phyloP scores from a whole-genome alignment of 1,140 invertebrate genomes.

The Heliconius congener region DNA sequence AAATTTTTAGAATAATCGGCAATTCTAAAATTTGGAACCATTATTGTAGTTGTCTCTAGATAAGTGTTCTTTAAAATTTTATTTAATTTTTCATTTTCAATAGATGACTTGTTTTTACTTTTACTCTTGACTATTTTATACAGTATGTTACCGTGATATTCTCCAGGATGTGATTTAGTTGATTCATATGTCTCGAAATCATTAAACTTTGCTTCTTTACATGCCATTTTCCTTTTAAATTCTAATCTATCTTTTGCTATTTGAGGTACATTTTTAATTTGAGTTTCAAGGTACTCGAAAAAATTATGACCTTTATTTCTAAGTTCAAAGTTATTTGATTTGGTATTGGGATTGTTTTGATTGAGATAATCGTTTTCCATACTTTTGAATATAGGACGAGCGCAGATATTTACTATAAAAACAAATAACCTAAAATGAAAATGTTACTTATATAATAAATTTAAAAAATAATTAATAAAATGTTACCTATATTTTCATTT shows the following conservation, averaged over 20 bases:
- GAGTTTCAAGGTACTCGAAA: background rate
- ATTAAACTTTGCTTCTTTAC: constrained; percentile 31
- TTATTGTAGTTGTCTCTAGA: background rate
- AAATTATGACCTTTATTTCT: background rate
- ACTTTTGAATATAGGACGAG: constrained; percentile 71
- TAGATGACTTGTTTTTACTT: background rate
- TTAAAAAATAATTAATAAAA: too few species aligned
- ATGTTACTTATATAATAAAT: too few species aligned
- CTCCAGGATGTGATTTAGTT: background rate
- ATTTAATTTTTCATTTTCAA: background rate
- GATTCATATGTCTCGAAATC: constrained; percentile 30
- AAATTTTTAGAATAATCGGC: constrained; percentile 2
- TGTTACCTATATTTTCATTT: too few species aligned
- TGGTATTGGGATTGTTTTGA: constrained; percentile 30
- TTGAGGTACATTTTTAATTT: background rate
- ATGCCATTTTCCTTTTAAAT: constrained; percentile 37
- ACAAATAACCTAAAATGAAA: constrained; percentile 62
- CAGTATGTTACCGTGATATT: background rate
- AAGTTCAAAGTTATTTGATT: background rate
- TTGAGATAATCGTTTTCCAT: constrained; percentile 44
- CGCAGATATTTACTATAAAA: constrained; percentile 63
- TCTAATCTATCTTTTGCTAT: constrained; percentile 11
- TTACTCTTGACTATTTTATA: background rate
- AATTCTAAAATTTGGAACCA: background rate
- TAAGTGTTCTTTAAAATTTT: background rate